phyloP scores from a whole-genome alignment of 2,888 invertebrate species.

The Acrobasis consociella region DNA sequence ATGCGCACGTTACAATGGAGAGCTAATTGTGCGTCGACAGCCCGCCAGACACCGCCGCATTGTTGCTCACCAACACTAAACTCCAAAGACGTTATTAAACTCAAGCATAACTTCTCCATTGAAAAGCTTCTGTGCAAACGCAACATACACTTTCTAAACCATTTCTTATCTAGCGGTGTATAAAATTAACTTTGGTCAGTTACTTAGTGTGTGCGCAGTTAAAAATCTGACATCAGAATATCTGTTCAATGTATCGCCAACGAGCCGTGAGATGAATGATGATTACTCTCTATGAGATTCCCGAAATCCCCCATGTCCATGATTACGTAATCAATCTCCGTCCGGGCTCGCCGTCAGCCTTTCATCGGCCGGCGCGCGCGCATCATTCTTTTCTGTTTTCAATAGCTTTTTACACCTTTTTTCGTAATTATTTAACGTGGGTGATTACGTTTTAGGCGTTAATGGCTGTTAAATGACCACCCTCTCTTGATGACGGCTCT shows the following conservation, averaged over 20 bases:
- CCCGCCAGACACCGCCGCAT: constrained; percentile 55
- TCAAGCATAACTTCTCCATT: constrained; percentile 32
- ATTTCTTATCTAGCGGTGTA: constrained; percentile 47
- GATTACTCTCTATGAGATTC: constrained; percentile 75
- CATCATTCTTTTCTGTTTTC: constrained; percentile 66
- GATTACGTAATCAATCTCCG: constrained; percentile 81
- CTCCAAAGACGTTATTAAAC: constrained; percentile 45
- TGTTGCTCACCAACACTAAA: constrained; percentile 52
- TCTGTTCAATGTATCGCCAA: constrained; percentile 62
- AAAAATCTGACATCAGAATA: constrained; percentile 49
- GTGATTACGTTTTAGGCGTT: constrained; percentile 75
- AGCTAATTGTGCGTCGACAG: constrained; percentile 80
- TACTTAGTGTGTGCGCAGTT: constrained; percentile 50
- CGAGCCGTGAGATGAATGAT: constrained; percentile 76
- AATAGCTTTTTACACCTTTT: constrained; percentile 73
- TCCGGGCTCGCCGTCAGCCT: constrained; percentile 69
- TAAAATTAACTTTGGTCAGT: constrained; percentile 54
- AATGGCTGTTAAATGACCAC: constrained; percentile 73
- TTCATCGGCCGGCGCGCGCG: constrained; percentile 70
- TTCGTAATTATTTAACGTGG: constrained; percentile 72
- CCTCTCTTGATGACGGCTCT: constrained; percentile 60
- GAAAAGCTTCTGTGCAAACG: constrained; percentile 35
- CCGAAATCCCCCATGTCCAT: constrained; percentile 72
- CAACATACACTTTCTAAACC: constrained; percentile 38
- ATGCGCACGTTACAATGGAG: constrained; percentile 64